A percentile compares a stretch with the other conserved stretches of the same genome.
Conservation (phyloP, 2,888 invertebrate species). For the Xylota sylvarum region DNA sequence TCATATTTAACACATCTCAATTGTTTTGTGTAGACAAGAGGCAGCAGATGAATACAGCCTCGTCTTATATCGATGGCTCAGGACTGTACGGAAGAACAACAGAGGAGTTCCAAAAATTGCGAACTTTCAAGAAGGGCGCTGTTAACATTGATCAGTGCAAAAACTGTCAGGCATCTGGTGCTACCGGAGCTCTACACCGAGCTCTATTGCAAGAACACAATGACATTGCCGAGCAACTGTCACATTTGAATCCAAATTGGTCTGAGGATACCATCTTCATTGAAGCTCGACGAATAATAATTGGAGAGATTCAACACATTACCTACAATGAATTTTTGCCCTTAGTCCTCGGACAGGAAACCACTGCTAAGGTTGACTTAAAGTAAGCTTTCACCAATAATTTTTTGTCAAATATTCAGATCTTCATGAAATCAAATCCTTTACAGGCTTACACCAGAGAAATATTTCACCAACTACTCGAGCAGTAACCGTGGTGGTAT, state of each 20-base stretch:
- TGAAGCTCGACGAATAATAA: conserved; percentile 90
- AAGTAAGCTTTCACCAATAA: conserved; percentile 85
- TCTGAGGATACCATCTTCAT: conserved; percentile 91
- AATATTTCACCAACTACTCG: conserved; percentile 92
- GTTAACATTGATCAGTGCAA: conserved; percentile 89
- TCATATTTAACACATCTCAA: background rate
- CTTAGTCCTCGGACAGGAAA: conserved; percentile 88
- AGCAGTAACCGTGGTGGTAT: conserved; percentile 92
- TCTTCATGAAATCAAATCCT: conserved; percentile 31
- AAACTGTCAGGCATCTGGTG: conserved; percentile 88
- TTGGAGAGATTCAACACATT: conserved; percentile 93
- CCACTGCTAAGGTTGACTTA: conserved; percentile 84
- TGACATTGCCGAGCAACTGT: conserved; percentile 89
- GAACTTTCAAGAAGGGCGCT: conserved; percentile 90
- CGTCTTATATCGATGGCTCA: conserved; percentile 93
- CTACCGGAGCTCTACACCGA: conserved; percentile 90
- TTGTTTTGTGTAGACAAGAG: conserved; percentile 87
- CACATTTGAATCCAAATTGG: conserved; percentile 91
- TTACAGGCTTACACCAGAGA: conserved; percentile 88
- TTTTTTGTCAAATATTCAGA: background rate
- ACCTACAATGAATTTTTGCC: conserved; percentile 94
- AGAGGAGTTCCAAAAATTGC: conserved; percentile 88
- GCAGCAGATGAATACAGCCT: conserved; percentile 94
- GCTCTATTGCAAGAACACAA: conserved; percentile 92
- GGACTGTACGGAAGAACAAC: conserved; percentile 92